These are phyloP conservation scores for Ethmia dodecea DNA, from an alignment of 2,888 invertebrate genomes.

Conservation along the genomic window DNA sequence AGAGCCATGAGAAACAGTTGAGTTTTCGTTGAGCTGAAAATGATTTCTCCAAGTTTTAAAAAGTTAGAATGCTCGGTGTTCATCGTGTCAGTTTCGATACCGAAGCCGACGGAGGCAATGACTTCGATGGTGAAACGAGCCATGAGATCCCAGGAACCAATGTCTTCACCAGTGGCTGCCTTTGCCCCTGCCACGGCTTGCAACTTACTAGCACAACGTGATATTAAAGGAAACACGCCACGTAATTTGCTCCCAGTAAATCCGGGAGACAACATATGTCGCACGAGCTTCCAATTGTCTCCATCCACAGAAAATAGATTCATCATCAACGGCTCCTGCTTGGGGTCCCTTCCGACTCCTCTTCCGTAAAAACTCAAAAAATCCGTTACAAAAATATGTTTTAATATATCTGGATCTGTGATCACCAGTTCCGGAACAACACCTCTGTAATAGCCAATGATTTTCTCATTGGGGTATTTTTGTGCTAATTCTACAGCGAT, in stretches of 20 bases:
- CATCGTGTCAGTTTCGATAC: conserved; percentile 15
- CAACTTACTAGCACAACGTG: conserved; percentile 27
- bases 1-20: neutral
- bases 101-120: conserved; percentile 35
- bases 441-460: conserved; percentile 26
- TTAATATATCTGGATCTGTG: conserved; percentile 28
- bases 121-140: conserved; percentile 35
- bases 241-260: conserved; percentile 32
- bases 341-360: conserved; percentile 22
- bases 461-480: conserved; percentile 24
- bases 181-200: conserved; percentile 5
- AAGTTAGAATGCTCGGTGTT: neutral
- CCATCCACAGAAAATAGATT: conserved; percentile 34
- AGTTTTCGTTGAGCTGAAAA: neutral
- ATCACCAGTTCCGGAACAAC: conserved; percentile 23
- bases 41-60: neutral
- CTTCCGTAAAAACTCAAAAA: conserved; percentile 27
- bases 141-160: conserved; percentile 15
- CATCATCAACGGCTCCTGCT: conserved; percentile 25
- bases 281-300: conserved; percentile 33
- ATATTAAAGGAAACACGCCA: conserved; percentile 35
- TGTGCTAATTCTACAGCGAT: conserved; percentile 21
- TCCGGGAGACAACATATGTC: conserved; percentile 31
- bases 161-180: neutral
- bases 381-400: conserved; percentile 25